phyloP scores from a whole-genome alignment of 2,797 vertebrate genomes.

The Lepilemur septentrionalis region DNA sequence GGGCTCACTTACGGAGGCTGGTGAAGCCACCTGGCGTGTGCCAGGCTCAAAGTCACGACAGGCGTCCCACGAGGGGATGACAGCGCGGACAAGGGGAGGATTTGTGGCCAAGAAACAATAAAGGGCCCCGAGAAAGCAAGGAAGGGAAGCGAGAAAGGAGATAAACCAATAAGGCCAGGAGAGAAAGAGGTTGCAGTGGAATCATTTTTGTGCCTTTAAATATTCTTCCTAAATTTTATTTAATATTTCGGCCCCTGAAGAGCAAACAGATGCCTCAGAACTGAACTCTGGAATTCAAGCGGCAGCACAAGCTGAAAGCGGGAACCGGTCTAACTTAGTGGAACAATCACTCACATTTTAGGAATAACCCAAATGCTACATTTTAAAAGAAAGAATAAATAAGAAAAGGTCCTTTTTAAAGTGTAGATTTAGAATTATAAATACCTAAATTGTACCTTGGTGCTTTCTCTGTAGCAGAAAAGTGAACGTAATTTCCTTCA shows the following conservation, averaged over 20 bases:
- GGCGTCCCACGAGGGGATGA: too few species aligned
- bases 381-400: not conserved
- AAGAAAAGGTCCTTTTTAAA: not conserved
- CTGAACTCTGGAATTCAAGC: rapidly evolving
- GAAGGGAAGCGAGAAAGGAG: rapidly evolving
- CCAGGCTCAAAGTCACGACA: too few species aligned
- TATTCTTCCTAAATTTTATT: too few species aligned
- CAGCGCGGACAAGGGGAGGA: rapidly evolving
- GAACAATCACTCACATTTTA: not conserved
- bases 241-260: not conserved
- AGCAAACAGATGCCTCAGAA: not conserved
- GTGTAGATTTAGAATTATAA: not conserved
- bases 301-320: not conserved
- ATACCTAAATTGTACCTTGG: not conserved
- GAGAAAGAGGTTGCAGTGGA: rapidly evolving
- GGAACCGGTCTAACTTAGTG: rapidly evolving
- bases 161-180: rapidly evolving
- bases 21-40: too few species aligned
- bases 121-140: not conserved
- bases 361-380: not conserved
- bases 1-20: too few species aligned
- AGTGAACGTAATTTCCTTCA: not conserved
- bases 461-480: not conserved
- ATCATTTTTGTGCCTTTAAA: not conserved
- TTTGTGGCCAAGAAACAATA: not conserved